Conservation (phyloP, 2,113 vertebrate genomes). For the Panurus biarmicus region DNA sequence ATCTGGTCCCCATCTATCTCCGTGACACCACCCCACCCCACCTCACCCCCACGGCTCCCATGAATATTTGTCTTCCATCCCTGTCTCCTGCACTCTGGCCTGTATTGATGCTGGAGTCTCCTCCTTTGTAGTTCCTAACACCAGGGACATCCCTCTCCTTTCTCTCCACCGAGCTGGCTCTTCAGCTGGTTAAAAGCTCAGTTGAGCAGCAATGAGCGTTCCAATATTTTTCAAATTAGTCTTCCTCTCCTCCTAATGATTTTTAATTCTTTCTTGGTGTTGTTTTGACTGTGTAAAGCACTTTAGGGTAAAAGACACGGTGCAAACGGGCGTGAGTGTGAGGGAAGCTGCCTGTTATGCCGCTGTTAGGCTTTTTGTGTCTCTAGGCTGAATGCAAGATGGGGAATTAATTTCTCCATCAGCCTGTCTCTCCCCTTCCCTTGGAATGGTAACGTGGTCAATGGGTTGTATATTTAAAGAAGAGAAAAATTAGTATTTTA, state of each 20-base stretch:
- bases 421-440: neutral
- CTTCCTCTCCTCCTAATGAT: neutral
- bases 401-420: neutral
- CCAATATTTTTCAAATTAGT: neutral
- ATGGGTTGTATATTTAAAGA: neutral
- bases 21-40: neutral
- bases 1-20: conserved; percentile 4
- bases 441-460: neutral
- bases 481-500: neutral
- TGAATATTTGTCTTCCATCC: neutral
- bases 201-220: neutral
- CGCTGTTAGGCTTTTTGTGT: neutral
- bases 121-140: conserved; percentile 18
- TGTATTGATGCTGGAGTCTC: neutral
- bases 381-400: neutral
- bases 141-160: neutral
- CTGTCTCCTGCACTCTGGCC: neutral
- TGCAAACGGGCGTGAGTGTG: neutral
- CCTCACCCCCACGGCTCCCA: neutral
- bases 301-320: neutral
- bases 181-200: conserved; percentile 5
- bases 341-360: neutral
- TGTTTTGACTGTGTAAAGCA: neutral
- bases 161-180: neutral
- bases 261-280: neutral